Evolutionary conservation across 1,140 invertebrate genomes (phyloP), one percentile per base, ranked within the genome.

Genomic region (Drosophila varians): DNA sequence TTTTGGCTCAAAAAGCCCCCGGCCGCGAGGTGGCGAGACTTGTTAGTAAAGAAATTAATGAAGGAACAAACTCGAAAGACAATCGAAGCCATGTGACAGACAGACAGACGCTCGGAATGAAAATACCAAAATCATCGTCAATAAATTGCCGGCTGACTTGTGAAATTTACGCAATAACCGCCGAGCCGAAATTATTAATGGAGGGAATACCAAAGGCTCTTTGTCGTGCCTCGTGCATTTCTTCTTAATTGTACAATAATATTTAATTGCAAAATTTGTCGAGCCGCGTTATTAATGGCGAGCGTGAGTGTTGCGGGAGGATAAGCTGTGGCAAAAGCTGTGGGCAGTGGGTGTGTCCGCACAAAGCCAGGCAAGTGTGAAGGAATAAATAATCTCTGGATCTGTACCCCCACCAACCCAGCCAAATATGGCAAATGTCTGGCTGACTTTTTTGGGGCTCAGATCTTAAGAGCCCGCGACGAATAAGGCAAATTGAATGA

Each of bases 171-270:
- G 54, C 66, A 45, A 65, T 28, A 66, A 34, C 21, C 46, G 26
- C 34, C 5, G 38, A 2, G 19, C 31, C 42, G 40, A 47, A 46
- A 36, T 78, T 74, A 78, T 78, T 74, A 79, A 74, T 74, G 64
- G 38, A 5, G 38, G 42, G 16, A 18, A 49, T 36, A 26, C 69
- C 42, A 34, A 49, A 47, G 25, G 26, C 36, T 79, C 66, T 86
- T 84, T 79, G 80, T 84, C 56, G 43, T 58, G n/a, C 58, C 55
- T 38, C 55, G 46, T 43, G 52, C 72, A 77, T 82, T 69, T 82
- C 61, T 46, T 36, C 74, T 80, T 79, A 76, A 86, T 84, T 84
- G 75, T 84, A 76, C 80, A 86, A 86, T 79, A 79, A 83, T 80
- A 84, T 84, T 84, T 76, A 84, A 84, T 84, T 86, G 80, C 80